Evolutionary conservation across 2,113 vertebrate genomes (phyloP).

Genomic region (Oncorhynchus mykiss): DNA sequence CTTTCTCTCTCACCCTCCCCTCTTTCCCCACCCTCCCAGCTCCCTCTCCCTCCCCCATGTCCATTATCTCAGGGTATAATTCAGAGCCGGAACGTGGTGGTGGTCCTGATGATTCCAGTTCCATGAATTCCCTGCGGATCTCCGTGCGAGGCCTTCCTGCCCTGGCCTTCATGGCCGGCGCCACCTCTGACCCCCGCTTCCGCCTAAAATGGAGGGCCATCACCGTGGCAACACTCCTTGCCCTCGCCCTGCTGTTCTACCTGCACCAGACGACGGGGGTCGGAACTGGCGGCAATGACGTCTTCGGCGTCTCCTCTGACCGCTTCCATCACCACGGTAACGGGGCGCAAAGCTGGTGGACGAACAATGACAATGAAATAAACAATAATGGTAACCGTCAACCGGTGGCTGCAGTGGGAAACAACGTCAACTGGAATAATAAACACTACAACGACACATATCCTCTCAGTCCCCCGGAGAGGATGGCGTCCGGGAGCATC

Average conservation of each 20-base stretch:
- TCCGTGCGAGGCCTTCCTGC: constrained; percentile 79
- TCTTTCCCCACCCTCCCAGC: constrained; percentile 57
- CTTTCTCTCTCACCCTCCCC: constrained; percentile 52
- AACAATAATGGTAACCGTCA: constrained; percentile 12
- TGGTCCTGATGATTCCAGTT: constrained; percentile 69
- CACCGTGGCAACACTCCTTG: constrained; percentile 61
- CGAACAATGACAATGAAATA: not conserved
- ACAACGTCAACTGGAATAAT: not conserved
- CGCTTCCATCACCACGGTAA: constrained; percentile 31
- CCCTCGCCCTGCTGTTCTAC: constrained; percentile 76
- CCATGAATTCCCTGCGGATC: constrained; percentile 81
- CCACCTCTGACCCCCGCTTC: constrained; percentile 81
- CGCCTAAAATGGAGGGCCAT: constrained; percentile 87
- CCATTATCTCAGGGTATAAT: constrained; percentile 45
- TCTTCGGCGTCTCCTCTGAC: not conserved
- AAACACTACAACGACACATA: constrained; percentile 86
- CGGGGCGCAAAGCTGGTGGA: constrained; percentile 51
- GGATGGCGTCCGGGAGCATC: constrained; percentile 65
- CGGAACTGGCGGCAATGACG: constrained; percentile 13
- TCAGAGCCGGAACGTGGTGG: constrained; percentile 67
- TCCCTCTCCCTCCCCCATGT: constrained; percentile 55
- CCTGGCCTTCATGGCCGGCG: constrained; percentile 82
- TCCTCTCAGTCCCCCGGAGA: constrained; percentile 81
- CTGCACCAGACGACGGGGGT: constrained; percentile 68
- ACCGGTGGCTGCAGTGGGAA: not conserved